Evolutionary conservation across 2,113 vertebrate genomes (phyloP).

Genomic region (Crotalus horridus): DNA sequence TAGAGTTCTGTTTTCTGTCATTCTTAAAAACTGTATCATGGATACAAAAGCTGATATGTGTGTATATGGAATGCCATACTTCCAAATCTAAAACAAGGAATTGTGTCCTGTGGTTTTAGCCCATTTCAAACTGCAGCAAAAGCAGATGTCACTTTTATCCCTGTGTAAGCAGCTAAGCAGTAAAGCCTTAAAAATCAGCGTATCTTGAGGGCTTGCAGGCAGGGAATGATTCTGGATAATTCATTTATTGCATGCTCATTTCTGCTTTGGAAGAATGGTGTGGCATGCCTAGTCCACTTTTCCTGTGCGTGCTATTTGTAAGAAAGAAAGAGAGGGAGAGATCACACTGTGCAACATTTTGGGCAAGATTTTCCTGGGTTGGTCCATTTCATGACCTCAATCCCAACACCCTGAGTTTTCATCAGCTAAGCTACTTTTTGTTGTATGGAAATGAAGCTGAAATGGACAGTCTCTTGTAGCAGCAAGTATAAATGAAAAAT

Average conservation of each 20-base stretch:
- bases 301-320: background rate
- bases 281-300: background rate
- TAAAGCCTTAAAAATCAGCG: background rate
- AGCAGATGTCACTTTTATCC: background rate
- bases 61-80: background rate
- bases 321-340: background rate
- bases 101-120: background rate
- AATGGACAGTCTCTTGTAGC: background rate
- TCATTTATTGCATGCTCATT: background rate
- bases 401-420: background rate
- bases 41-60: background rate
- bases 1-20: background rate
- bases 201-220: slow-evolving; percentile 4
- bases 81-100: background rate
- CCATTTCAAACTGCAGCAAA: background rate
- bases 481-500: background rate
- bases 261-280: background rate
- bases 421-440: background rate
- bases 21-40: background rate
- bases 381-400: too few relatives aligned
- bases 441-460: background rate
- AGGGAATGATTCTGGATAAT: background rate
- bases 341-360: background rate
- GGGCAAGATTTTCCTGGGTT: background rate
- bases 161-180: background rate